Base-by-base conservation (phyloP, 2,888 invertebrate species). In the Dasysyrphus tricinctus region DNA sequence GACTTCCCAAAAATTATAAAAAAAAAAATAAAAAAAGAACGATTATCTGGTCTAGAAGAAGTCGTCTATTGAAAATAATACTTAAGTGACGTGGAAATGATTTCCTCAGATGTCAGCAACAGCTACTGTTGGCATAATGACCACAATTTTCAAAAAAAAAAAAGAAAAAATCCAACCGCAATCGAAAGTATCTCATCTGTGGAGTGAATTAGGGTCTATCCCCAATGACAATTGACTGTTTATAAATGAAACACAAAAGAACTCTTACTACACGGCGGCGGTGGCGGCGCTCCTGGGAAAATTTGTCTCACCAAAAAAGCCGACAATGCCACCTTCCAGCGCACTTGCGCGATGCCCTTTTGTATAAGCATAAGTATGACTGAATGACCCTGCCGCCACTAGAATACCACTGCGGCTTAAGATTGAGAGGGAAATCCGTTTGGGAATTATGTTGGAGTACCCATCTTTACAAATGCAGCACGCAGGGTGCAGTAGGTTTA, bases 271-370 rank as follows among this genome's bases (percentile, higher is more conserved):
- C 44, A 14, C 16, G n/a, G n/a, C n/a, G n/a, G n/a, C n/a, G n/a
- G n/a, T n/a, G n/a, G n/a, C n/a, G n/a, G n/a, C n/a, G 74, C 73
- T 72, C 69, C 77, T 85, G 85, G 81, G 85, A 85, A 84, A 84
- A 63, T 85, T 42, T 39, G 19, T 67, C 19, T 24, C 65, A 61
- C 51, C 42, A 24, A 37, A 37, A 57, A 57, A 16, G 34, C 57
- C 57, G 57, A 34, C 29, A 16, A 29, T 16, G 34, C 34, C 29
- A 54, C 16, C 59, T 19, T 12, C 57, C 42, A 49, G 34, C 49
- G 49, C 84, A 85, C 73, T 69, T 80, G 32, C 59, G 65, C 37
- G 72, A 78, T 67, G 73, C 78, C 78, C 65, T 67, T 42, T 72
- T 39, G 29, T 54, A 24, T 24, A 54, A 69, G 39, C 78, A 51